Evolutionary conservation across 2,797 vertebrate genomes (phyloP).

Genomic region (Lerista edwardsae): DNA sequence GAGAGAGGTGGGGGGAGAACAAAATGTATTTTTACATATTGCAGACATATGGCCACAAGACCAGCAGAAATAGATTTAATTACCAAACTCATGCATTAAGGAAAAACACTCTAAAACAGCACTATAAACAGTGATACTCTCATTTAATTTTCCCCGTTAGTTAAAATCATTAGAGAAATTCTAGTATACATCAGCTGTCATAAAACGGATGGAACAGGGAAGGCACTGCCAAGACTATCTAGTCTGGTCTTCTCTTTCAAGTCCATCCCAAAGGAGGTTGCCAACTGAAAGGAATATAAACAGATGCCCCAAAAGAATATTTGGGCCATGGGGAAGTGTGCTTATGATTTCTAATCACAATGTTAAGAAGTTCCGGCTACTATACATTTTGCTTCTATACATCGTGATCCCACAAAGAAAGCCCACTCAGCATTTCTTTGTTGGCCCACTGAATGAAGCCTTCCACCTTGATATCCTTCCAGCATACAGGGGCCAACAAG

Average conservation of each 20-base stretch:
- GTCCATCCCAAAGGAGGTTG: neutral
- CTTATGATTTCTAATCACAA: neutral
- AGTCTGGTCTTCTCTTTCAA: neutral
- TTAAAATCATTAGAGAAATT: slow-evolving; percentile 48
- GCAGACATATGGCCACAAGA: slow-evolving; percentile 81
- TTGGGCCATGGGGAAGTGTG: neutral
- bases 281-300: neutral
- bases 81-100: slow-evolving; percentile 74
- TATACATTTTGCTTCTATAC: neutral
- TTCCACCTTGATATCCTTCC: neutral
- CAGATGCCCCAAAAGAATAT: too few species aligned
- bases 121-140: slow-evolving; percentile 66
- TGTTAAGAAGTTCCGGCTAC: neutral
- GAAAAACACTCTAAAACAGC: slow-evolving; percentile 58
- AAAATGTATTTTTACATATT: slow-evolving; percentile 81
- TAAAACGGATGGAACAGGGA: slow-evolving; percentile 12
- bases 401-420: too few species aligned
- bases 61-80: slow-evolving; percentile 83
- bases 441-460: neutral
- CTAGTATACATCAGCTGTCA: slow-evolving; percentile 24
- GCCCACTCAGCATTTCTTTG: neutral
- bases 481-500: neutral
- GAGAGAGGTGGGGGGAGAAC: neutral
- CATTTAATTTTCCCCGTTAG: slow-evolving; percentile 61
- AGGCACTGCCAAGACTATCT: neutral